A percentile compares a stretch with the other conserved stretches of the same genome.
phyloP scores from a whole-genome alignment of 2,113 vertebrate species.

The Dasyprocta punctata region DNA sequence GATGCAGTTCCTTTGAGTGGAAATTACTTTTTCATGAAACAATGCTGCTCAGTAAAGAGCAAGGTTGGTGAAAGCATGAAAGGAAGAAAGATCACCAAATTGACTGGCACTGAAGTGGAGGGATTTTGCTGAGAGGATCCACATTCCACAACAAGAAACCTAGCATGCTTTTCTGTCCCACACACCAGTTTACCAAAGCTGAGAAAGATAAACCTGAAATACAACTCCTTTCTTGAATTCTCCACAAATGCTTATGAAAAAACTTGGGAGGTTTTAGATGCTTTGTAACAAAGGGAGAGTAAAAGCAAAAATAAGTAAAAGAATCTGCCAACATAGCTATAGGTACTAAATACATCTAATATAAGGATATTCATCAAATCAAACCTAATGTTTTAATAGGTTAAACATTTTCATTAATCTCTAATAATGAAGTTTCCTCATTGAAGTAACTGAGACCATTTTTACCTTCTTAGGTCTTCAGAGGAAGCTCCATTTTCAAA shows the following conservation, averaged over 20 bases:
- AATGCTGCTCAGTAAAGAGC: neutral
- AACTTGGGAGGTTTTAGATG: neutral
- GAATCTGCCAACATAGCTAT: neutral
- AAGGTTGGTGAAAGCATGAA: neutral
- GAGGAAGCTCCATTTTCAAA: slow-evolving; percentile 63
- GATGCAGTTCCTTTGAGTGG: neutral
- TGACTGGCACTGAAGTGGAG: neutral
- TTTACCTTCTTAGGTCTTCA: slow-evolving; percentile 75
- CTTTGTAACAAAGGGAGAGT: neutral
- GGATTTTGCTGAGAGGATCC: neutral
- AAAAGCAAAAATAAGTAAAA: neutral
- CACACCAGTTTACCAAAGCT: neutral
- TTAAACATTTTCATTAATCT: slow-evolving; percentile 82
- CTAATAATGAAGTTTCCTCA: slow-evolving; percentile 69
- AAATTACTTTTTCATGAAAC: neutral
- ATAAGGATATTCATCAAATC: slow-evolving; percentile 76
- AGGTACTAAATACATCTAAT: slow-evolving; percentile 56
- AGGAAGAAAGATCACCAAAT: neutral
- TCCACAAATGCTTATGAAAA: neutral
- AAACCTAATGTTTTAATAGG: slow-evolving; percentile 72
- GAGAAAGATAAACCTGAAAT: neutral
- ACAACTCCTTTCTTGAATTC: neutral
- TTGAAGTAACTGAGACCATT: slow-evolving; percentile 59
- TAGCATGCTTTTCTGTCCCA: neutral
- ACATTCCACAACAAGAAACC: neutral